phyloP scores from a whole-genome alignment of 92 coral and sea anemone species.

The Bergia sp. region DNA sequence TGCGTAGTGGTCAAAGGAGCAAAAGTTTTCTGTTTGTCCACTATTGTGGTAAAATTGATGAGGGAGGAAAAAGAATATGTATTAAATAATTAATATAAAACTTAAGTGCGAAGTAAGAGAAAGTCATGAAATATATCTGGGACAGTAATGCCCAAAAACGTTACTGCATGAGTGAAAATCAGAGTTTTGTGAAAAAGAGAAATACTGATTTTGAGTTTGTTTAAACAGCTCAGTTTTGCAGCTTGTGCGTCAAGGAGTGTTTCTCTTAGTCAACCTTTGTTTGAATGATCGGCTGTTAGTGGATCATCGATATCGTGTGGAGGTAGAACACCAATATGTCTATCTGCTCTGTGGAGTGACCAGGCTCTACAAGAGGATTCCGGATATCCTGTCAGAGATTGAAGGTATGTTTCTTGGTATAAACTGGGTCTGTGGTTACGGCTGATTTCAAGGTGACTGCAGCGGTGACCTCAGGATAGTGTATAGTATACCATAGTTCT shows the following conservation, averaged over 20 bases:
- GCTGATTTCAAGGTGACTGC: not conserved
- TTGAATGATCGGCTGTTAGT: constrained; percentile 70
- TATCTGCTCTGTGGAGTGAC: constrained; percentile 66
- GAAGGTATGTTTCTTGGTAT: constrained; percentile 57
- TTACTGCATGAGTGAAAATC: not conserved
- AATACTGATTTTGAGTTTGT: not conserved
- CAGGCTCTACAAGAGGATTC: constrained; percentile 68
- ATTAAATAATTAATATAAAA: no score
- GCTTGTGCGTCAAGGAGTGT: constrained; percentile 75
- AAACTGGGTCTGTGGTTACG: not conserved
- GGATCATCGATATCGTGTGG: constrained; percentile 70
- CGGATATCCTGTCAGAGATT: constrained; percentile 63
- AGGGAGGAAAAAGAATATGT: no score
- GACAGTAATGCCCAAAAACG: not conserved
- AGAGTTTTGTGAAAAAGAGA: not conserved
- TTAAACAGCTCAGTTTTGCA: constrained; percentile 52
- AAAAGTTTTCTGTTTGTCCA: no score
- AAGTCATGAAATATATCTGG: no score
- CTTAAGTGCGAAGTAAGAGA: no score
- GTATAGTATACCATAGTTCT: no score
- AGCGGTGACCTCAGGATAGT: no score
- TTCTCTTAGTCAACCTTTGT: constrained; percentile 67
- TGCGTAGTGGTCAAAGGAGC: no score
- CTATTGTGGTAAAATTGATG: no score
- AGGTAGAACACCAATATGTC: constrained; percentile 83